phyloP scores from a whole-genome alignment of 1,140 invertebrate genomes.

The Bombus turneri region DNA sequence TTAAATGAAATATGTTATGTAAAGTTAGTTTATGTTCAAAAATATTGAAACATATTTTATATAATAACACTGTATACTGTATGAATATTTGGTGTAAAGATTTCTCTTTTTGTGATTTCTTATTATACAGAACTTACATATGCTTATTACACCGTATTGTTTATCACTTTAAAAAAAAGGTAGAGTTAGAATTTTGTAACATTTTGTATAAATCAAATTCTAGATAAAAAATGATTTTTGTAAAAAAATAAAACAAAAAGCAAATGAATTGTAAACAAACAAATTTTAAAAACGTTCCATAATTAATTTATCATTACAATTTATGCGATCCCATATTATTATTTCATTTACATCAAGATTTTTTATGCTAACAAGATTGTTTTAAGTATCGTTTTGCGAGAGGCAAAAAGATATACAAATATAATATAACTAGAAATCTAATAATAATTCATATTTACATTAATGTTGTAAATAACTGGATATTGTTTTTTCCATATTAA shows the following conservation, averaged over 20 bases:
- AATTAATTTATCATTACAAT: slow-evolving; percentile 1
- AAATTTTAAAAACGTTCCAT: not conserved
- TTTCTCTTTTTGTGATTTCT: slow-evolving; percentile 27
- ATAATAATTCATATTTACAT: slow-evolving; percentile 29
- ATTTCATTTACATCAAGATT: not conserved
- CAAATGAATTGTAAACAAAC: slow-evolving; percentile 15
- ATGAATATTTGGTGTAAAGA: slow-evolving; percentile 16
- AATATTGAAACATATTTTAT: slow-evolving; percentile 30
- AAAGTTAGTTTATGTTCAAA: slow-evolving; percentile 3
- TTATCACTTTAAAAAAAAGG: slow-evolving; percentile 16
- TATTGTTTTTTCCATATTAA: slow-evolving; percentile 16
- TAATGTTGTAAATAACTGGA: slow-evolving; percentile 34
- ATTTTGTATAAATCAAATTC: slow-evolving; percentile 62
- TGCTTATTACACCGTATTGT: slow-evolving; percentile 18
- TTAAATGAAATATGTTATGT: not conserved
- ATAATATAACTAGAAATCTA: slow-evolving; percentile 4
- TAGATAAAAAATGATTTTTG: slow-evolving; percentile 43
- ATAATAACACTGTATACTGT: not conserved
- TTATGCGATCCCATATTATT: not conserved
- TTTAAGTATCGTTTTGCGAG: not conserved
- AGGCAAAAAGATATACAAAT: not conserved
- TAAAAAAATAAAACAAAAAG: slow-evolving; percentile 2
- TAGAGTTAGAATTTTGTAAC: slow-evolving; percentile 62
- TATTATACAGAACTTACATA: not conserved
- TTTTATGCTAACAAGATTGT: not conserved